Evolutionary conservation across 2,888 invertebrate genomes (phyloP).

Genomic region (Mythimna loreyi): DNA sequence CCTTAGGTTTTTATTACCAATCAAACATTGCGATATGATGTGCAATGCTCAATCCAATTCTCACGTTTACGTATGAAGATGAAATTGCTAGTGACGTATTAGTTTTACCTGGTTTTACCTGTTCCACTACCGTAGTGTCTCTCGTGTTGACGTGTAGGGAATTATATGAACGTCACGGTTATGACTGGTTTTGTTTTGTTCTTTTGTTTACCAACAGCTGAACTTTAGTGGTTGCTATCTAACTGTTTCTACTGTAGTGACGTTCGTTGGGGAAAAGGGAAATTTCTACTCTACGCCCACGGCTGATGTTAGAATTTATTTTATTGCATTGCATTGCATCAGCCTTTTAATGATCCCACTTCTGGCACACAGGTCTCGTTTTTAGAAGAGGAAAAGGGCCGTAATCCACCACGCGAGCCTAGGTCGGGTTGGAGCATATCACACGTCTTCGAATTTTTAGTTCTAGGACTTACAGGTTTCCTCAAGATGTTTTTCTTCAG

Average conservation of each 20-base stretch:
- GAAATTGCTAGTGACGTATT: slow-evolving; percentile 11
- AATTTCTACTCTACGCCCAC: slow-evolving; percentile 7
- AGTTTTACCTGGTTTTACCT: neutral
- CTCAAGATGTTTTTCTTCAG: no score
- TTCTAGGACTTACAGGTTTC: no score
- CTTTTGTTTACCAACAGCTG: slow-evolving; percentile 29
- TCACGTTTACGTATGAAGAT: neutral
- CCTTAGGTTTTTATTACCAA: no score
- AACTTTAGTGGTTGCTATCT: neutral
- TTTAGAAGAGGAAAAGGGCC: no score
- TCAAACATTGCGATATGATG: no score
- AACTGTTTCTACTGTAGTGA: neutral
- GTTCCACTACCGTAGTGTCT: neutral
- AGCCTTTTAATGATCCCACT: no score
- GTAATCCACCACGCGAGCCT: no score
- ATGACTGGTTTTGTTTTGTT: neutral
- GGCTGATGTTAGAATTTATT: neutral
- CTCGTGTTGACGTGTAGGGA: slow-evolving; percentile 22
- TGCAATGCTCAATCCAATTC: neutral
- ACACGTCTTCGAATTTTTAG: no score
- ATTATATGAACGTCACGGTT: slow-evolving; percentile 17
- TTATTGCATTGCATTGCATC: no score
- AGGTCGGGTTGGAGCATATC: no score
- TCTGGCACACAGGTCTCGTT: no score
- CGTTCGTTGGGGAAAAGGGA: neutral